phyloP scores from a whole-genome alignment of 2,888 invertebrate species.

The Geotrupes spiniger region DNA sequence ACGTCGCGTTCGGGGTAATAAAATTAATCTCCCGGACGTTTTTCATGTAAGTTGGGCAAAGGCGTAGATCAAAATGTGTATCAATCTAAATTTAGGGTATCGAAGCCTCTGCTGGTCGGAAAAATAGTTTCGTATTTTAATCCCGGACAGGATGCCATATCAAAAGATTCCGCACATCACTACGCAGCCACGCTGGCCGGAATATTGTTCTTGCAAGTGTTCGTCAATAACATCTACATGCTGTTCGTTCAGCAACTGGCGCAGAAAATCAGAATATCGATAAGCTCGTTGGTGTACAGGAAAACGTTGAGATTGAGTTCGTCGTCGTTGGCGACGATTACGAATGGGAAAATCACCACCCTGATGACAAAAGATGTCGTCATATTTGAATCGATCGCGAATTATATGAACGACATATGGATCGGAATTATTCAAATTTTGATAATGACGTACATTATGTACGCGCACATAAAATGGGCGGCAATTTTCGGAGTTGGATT shows the following conservation, averaged over 20 bases:
- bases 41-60: constrained; percentile 6
- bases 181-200: constrained; percentile 64
- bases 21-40: constrained; percentile 11
- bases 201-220: constrained; percentile 57
- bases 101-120: constrained; percentile 62
- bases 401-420: constrained; percentile 89
- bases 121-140: constrained; percentile 64
- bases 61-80: neutral
- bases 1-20: neutral
- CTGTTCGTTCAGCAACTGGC: constrained; percentile 77
- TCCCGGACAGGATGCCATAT: constrained; percentile 47
- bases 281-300: constrained; percentile 79
- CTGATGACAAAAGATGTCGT: constrained; percentile 90
- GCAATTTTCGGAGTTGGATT: constrained; percentile 56
- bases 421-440: constrained; percentile 82
- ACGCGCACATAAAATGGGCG: constrained; percentile 54
- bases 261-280: constrained; percentile 76
- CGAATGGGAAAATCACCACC: constrained; percentile 73
- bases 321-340: constrained; percentile 67
- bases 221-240: constrained; percentile 74
- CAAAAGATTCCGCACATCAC: constrained; percentile 58
- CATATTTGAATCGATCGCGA: constrained; percentile 81
- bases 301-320: constrained; percentile 53
- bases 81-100: constrained; percentile 50
- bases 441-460: constrained; percentile 77